Conservation (phyloP, 2,113 vertebrate species). For the Stictonetta naevosa region DNA sequence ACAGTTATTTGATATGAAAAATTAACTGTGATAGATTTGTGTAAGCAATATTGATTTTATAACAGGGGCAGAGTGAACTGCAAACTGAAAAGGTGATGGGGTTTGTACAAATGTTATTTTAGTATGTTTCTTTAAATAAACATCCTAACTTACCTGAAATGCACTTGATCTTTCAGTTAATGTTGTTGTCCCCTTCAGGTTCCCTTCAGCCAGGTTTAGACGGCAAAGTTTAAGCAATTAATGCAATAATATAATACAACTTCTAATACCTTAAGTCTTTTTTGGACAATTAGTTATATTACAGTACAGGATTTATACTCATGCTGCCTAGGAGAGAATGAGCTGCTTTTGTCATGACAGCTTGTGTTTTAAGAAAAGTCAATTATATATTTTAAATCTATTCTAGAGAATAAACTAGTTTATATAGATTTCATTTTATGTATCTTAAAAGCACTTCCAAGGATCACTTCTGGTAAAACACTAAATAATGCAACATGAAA, state of each 20-base stretch:
- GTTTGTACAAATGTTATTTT: neutral
- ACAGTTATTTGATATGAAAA: neutral
- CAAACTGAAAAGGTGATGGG: neutral
- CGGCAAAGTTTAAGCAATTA: neutral
- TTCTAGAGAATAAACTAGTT: neutral
- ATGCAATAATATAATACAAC: neutral
- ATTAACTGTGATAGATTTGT: neutral
- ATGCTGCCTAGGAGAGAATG: neutral
- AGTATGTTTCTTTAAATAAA: neutral
- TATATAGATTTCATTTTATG: neutral
- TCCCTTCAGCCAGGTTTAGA: neutral
- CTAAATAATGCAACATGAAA: neutral
- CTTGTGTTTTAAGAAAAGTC: neutral
- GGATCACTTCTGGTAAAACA: neutral
- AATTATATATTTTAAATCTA: neutral
- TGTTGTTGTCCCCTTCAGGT: neutral
- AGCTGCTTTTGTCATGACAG: neutral
- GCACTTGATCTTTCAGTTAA: neutral
- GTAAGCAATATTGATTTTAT: neutral
- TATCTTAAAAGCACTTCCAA: neutral
- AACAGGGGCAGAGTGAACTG: neutral
- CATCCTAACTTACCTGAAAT: neutral
- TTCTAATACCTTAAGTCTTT: neutral
- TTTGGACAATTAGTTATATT: neutral
- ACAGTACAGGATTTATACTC: neutral